phyloP scores from a whole-genome alignment of 2,797 vertebrate species.

The Parambassis ranga region DNA sequence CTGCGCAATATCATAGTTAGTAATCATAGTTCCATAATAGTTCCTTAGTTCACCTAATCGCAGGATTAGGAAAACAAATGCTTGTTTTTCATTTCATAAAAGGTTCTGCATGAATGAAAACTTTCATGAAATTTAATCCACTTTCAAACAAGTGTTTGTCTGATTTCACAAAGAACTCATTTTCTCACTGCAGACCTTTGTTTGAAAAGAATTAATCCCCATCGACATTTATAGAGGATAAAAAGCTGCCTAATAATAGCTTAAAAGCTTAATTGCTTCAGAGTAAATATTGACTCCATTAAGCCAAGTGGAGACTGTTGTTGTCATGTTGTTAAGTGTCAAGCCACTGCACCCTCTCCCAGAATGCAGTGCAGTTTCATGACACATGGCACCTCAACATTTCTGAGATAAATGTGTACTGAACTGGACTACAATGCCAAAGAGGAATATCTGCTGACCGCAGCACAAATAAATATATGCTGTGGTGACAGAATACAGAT shows the following conservation, averaged over 20 bases:
- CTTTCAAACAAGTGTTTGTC: background rate
- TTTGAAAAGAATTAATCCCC: slow-evolving; percentile 3
- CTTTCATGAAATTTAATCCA: slow-evolving; percentile 27
- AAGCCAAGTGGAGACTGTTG: too few relatives aligned
- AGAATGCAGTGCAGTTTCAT: background rate
- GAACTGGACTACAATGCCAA: background rate
- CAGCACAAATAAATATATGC: too few relatives aligned
- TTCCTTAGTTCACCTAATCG: background rate
- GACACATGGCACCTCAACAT: background rate
- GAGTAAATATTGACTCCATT: slow-evolving; percentile 48
- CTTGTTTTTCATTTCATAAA: background rate
- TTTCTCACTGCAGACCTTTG: background rate
- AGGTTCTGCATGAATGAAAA: slow-evolving; percentile 10
- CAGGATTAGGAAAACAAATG: slow-evolving; percentile 25
- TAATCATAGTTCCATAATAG: background rate
- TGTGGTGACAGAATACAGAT: too few relatives aligned
- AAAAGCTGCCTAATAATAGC: background rate
- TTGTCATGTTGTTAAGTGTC: background rate
- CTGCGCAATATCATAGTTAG: too few relatives aligned
- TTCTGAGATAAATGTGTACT: too few relatives aligned
- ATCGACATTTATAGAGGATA: background rate
- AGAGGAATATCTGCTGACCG: too few relatives aligned
- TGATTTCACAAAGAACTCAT: slow-evolving; percentile 19
- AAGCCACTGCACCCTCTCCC: background rate
- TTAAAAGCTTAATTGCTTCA: background rate